Evolutionary conservation across 1,140 invertebrate species (phyloP), one percentile per base, ranked within the genome.

Genomic region (Pseudomyrmex gracilis): DNA sequence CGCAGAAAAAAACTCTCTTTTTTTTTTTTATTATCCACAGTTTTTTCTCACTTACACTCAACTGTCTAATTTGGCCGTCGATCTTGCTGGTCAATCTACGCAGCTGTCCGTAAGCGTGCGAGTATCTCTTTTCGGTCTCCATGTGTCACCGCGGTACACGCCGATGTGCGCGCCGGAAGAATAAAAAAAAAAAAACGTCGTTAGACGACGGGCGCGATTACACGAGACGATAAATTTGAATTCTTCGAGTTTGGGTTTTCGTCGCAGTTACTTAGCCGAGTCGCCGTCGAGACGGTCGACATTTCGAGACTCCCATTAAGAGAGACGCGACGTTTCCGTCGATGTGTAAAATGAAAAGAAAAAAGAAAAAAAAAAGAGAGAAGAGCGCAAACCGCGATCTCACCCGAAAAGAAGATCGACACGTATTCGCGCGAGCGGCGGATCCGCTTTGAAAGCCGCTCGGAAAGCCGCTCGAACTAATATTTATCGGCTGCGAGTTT

Each of bases 61-160:
- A 89, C 64, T 93, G 91, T 68, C 93, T 89, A 76, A 91, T 93
- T 67, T 93, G 91, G 67, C 92, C 86, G 71, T 96, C 95, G 73
- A 96, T 94, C 91, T 96, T 96, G 85, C 95, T 95, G 1, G 96
- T 96, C 0, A 96, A 87, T 85, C 96, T 94, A 74, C 95, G 91
- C 53, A 96, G 89, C 86, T 96, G 94, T 58, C 94, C 95, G 77
- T 97, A 97, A 85, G 96, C 96, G 87, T 95, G 95, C 2, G 95
- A 95, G 90, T 97, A 97, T 85, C 93, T 95, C 82, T 95, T 95
- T 80, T 94, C 92, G 0, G 90, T 84, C 20, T 92, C 92, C 7
- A 87, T n/a, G n/a, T 12, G n/a, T n/a, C n/a, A n/a, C n/a, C n/a
- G n/a, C 0, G 47, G 34, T 34, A n/a, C 55, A n/a, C 43, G 9